phyloP scores from a whole-genome alignment of 1,140 invertebrate species.

The Tribolium castaneum region DNA sequence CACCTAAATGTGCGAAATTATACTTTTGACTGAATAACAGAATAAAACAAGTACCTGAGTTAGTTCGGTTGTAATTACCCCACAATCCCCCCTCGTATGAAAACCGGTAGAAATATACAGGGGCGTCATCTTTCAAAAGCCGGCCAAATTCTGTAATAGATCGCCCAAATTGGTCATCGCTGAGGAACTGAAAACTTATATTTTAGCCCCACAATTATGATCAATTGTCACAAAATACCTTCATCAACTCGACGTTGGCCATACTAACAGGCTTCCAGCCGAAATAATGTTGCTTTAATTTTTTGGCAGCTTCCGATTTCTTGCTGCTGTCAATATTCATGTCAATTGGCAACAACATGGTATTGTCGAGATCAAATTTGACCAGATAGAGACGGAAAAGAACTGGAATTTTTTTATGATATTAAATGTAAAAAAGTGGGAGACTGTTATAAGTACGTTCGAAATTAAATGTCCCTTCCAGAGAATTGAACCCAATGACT shows the following conservation, averaged over 20 bases:
- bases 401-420: constrained; percentile 23
- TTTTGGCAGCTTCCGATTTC: constrained; percentile 28
- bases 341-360: constrained; percentile 45
- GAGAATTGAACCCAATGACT: constrained; percentile 58
- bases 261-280: constrained; percentile 42
- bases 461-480: constrained; percentile 18
- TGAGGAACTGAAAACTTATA: constrained; percentile 48
- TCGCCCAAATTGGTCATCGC: constrained; percentile 54
- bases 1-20: constrained; percentile 30
- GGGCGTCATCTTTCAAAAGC: constrained; percentile 44
- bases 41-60: not conserved
- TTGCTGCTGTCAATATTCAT: constrained; percentile 46
- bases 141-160: constrained; percentile 47
- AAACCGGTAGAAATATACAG: constrained; percentile 53
- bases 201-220: not conserved
- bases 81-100: constrained; percentile 48
- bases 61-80: constrained; percentile 17
- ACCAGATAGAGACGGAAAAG: constrained; percentile 43
- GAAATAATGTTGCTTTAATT: constrained; percentile 51
- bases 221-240: constrained; percentile 8
- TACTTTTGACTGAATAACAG: not conserved
- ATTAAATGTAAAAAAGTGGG: not conserved
- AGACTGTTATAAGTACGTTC: not conserved
- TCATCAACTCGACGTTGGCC: constrained; percentile 35
- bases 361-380: constrained; percentile 38